Evolutionary conservation across 2,888 invertebrate species (phyloP).

Genomic region (Troides aeacus): DNA sequence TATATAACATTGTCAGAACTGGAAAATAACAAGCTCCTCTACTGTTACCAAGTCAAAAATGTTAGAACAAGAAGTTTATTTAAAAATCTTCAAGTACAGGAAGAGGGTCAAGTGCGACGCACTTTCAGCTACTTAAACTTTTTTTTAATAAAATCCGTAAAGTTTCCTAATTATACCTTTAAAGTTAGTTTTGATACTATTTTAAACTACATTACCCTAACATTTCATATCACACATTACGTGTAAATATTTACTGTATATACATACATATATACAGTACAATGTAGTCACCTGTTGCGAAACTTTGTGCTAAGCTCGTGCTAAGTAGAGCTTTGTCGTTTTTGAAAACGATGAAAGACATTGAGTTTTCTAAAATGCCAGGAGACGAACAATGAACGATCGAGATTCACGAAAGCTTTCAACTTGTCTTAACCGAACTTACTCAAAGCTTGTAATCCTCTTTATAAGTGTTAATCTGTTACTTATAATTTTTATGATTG

Average conservation of each 20-base stretch:
- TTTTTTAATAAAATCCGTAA: no score
- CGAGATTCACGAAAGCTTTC: constrained; percentile 20
- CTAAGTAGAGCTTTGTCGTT: constrained; percentile 24
- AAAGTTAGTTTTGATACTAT: no score
- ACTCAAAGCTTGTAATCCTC: neutral
- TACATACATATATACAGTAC: neutral
- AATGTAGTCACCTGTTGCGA: constrained; percentile 19
- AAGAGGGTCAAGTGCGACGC: neutral
- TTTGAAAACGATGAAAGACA: constrained; percentile 21
- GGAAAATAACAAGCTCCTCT: neutral
- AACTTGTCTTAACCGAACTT: constrained; percentile 14
- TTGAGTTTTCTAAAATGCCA: constrained; percentile 5
- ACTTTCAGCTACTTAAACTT: no score
- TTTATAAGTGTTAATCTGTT: neutral
- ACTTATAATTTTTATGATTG: neutral
- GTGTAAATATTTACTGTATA: no score
- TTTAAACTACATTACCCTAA: no score
- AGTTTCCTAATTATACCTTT: no score
- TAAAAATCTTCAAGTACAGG: neutral
- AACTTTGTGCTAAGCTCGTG: constrained; percentile 17
- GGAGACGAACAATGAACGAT: constrained; percentile 21
- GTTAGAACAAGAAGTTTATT: no score
- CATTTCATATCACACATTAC: no score
- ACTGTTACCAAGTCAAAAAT: neutral
- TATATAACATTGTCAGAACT: no score